Evolutionary conservation across 2,888 invertebrate genomes (phyloP), one percentile per base, ranked within the genome.

Genomic region (Disparrhopalites patrizii): DNA sequence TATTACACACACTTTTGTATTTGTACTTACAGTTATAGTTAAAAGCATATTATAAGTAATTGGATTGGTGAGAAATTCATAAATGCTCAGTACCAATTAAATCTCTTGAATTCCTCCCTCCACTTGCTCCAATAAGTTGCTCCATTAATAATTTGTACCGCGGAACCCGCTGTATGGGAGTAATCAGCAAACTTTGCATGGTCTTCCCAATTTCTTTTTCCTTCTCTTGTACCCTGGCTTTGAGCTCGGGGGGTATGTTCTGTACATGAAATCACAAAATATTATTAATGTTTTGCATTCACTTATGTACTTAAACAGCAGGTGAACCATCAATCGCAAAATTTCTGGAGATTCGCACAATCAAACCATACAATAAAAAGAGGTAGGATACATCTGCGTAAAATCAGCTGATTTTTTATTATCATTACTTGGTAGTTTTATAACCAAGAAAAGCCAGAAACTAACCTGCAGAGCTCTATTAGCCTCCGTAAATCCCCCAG

Each of bases 141-240:
- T 86, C 85, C 57, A 90, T 79, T 15, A 90, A 79, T 50, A 90
- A 80, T 76, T 87, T 85, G 77, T 90, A 90, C 56, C 90, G 83
- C 1, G 90, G 90, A 58, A 91, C 83, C 75, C 90, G 81, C 78
- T 91, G 90, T 73, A 91, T 87, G 15, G 90, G 90, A 2, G 86
- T 85, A 71, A 90, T 90, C 71, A 90, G 81, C 43, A 90, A 80
- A 0, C 90, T 85, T 66, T 87, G 85, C 3, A 90, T 78, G 77
- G 88, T 89, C 43, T 82, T 83, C 72, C 84, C 84, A 54, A 90
- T 86, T 78, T 89, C 88, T 7, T 70, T 70, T 43, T 74, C 74
- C 50, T 70, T 73, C 2, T 54, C 63, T 27, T 70, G 73, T 1
- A 74, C 64, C 15, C 67, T 23, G 10, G 62, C 23, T 30, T 66